Conservation (phyloP, 2,113 vertebrate genomes). For the Pavo muticus region DNA sequence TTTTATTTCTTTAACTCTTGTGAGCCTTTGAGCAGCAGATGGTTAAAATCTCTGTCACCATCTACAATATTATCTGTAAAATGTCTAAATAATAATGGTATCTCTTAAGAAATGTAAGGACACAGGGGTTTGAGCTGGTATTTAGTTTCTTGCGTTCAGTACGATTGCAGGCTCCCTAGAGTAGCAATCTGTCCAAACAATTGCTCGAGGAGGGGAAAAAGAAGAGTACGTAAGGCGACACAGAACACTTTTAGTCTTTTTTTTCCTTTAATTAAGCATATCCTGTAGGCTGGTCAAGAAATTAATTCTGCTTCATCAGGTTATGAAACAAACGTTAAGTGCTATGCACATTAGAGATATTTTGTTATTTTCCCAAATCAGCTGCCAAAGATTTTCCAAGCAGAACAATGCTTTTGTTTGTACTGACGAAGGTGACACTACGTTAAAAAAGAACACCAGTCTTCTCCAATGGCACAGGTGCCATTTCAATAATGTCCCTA, state of each 20-base stretch:
- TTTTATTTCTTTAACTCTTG: neutral
- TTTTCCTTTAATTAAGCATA: conserved; percentile 34
- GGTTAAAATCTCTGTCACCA: neutral
- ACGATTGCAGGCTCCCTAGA: neutral
- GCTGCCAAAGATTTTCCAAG: conserved; percentile 66
- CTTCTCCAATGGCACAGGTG: conserved; percentile 27
- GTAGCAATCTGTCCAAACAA: neutral
- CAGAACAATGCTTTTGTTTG: conserved; percentile 68
- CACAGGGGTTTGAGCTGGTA: neutral
- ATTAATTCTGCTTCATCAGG: conserved; percentile 64
- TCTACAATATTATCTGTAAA: neutral
- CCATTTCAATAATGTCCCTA: neutral
- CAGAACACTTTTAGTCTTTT: neutral
- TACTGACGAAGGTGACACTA: conserved; percentile 60
- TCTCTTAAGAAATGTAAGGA: neutral
- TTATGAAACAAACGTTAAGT: conserved; percentile 44
- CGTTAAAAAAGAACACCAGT: neutral
- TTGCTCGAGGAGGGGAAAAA: neutral
- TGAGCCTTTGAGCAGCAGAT: neutral
- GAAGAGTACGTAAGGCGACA: neutral
- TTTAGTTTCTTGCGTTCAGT: neutral
- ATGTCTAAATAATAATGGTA: neutral
- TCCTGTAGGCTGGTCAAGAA: conserved; percentile 59
- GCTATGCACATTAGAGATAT: conserved; percentile 19
- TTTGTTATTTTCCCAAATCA: conserved; percentile 64